These are phyloP conservation scores for Drosophila setifemur DNA, from an alignment of 1,140 invertebrate species.

Conservation along the genomic window DNA sequence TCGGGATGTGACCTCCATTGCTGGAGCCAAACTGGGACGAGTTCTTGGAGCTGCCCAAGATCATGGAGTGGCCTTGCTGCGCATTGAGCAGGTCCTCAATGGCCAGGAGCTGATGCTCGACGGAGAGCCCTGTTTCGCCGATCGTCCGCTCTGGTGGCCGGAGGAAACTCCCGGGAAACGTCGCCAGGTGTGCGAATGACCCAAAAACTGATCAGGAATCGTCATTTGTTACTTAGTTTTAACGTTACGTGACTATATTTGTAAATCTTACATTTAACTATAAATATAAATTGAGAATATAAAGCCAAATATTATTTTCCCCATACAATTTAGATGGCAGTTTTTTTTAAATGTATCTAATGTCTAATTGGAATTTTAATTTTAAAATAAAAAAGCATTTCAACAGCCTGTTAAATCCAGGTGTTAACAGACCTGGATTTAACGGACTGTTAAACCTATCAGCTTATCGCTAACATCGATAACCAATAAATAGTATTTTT, in stretches of 20 bases:
- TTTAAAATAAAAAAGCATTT: too few relatives aligned
- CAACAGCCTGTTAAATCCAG: too few relatives aligned
- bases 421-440: too few relatives aligned
- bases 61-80: constrained; percentile 89
- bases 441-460: too few relatives aligned
- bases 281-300: too few relatives aligned
- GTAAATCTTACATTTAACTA: too few relatives aligned
- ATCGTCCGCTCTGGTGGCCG: constrained; percentile 93
- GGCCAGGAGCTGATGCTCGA: constrained; percentile 85
- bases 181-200: constrained; percentile 21
- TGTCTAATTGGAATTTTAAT: too few relatives aligned
- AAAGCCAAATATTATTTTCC: too few relatives aligned
- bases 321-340: too few relatives aligned
- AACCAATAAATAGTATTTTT: too few relatives aligned
- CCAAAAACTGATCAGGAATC: background rate
- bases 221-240: constrained; percentile 8
- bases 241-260: background rate
- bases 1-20: constrained; percentile 84
- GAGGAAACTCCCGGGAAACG: constrained; percentile 85
- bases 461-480: too few relatives aligned
- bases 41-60: constrained; percentile 86
- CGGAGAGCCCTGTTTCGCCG: constrained; percentile 83
- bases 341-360: too few relatives aligned
- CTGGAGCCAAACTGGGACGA: constrained; percentile 88
- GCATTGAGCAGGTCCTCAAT: constrained; percentile 88